Percentiles rank a stretch among this genome's conserved stretches.
These are phyloP conservation scores for Chesias legatella DNA, from an alignment of 2,888 invertebrate species.

Conservation along the genomic window DNA sequence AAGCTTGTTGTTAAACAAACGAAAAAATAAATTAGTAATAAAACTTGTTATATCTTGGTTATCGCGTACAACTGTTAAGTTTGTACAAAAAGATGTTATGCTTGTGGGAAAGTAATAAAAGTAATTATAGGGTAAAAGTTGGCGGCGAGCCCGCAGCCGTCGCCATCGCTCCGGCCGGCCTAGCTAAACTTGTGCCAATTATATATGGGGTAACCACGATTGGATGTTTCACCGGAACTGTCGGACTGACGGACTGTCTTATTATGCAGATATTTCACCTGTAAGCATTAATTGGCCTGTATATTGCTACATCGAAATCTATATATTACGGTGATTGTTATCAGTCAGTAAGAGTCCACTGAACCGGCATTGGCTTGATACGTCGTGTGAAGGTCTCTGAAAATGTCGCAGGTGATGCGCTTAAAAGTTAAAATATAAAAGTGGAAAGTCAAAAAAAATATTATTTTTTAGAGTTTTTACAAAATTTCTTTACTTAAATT, in stretches of 20 bases:
- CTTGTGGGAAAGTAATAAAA: slow-evolving; percentile 55
- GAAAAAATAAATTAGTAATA: background rate
- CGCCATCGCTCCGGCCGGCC: slow-evolving; percentile 46
- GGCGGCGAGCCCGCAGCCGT: slow-evolving; percentile 58
- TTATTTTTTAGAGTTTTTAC: no score
- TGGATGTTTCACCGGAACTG: slow-evolving; percentile 9
- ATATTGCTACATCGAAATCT: no score
- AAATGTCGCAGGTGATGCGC: no score
- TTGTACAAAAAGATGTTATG: slow-evolving; percentile 35
- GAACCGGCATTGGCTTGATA: no score
- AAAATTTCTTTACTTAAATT: no score
- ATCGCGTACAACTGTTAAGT: slow-evolving; percentile 5
- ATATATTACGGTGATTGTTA: no score
- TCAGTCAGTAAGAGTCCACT: no score
- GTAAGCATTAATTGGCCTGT: no score
- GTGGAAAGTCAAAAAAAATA: no score
- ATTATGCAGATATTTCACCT: background rate
- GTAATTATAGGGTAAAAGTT: slow-evolving; percentile 71
- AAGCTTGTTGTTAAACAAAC: no score
- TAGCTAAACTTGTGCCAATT: slow-evolving; percentile 66
- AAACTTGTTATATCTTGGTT: slow-evolving; percentile 2
- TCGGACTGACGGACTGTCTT: slow-evolving; percentile 1
- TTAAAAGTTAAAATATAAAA: no score
- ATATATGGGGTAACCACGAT: slow-evolving; percentile 52
- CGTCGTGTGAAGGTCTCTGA: no score